These are phyloP conservation scores for Aricia artaxerxes DNA, from an alignment of 2,888 invertebrate species.

Conservation along the genomic window DNA sequence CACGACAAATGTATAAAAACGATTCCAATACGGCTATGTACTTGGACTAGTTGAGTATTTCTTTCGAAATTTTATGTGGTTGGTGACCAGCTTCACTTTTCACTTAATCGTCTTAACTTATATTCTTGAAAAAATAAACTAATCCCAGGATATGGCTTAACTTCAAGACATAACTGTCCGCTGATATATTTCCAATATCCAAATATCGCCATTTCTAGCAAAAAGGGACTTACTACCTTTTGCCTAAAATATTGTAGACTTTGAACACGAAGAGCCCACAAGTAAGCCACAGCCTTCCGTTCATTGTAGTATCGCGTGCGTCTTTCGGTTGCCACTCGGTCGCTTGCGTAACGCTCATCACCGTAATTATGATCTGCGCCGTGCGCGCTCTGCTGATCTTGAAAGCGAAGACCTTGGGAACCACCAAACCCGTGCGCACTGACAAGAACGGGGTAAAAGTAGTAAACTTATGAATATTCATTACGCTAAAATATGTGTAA, in stretches of 20 bases:
- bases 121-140: too few species aligned
- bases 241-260: not conserved
- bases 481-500: not conserved
- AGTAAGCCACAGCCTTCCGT: slow-evolving; percentile 27
- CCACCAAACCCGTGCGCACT: slow-evolving; percentile 35
- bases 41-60: slow-evolving; percentile 34
- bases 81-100: not conserved
- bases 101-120: too few species aligned
- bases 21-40: slow-evolving; percentile 50
- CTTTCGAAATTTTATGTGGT: not conserved
- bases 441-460: slow-evolving; percentile 17
- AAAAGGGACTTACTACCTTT: not conserved
- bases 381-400: slow-evolving; percentile 74
- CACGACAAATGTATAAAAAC: slow-evolving; percentile 70
- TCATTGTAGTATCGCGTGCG: slow-evolving; percentile 55
- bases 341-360: slow-evolving; percentile 72
- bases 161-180: not conserved
- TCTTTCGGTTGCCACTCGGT: slow-evolving; percentile 40
- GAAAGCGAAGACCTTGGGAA: slow-evolving; percentile 79
- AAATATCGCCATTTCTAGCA: not conserved
- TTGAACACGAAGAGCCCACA: not conserved
- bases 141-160: too few species aligned
- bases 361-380: slow-evolving; percentile 67
- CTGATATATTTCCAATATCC: not conserved
- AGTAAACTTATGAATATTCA: slow-evolving; percentile 12